Conservation (phyloP, 2,113 vertebrate genomes). For the Castor canadensis region DNA sequence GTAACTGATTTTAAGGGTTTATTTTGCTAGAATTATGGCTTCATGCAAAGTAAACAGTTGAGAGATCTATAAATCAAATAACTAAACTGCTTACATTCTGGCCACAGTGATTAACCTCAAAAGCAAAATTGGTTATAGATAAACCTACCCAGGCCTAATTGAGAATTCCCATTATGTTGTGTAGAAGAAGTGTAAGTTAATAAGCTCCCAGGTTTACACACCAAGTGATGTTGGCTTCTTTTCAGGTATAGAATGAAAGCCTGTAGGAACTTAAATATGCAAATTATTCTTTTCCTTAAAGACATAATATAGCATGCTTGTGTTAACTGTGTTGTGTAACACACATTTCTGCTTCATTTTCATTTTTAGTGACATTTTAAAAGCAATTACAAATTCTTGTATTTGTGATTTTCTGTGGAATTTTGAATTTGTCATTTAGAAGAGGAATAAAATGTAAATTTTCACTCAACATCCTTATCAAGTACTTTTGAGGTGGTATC, state of each 20-base stretch:
- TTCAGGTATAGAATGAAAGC: neutral
- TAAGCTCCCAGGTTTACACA: conserved; percentile 28
- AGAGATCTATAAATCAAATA: conserved; percentile 33
- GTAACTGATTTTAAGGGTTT: conserved; percentile 35
- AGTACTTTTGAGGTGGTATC: conserved; percentile 26
- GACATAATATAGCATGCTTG: neutral
- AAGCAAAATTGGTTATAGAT: conserved; percentile 22
- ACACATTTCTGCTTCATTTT: neutral
- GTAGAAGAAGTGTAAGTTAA: conserved; percentile 6
- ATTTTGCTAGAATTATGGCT: neutral
- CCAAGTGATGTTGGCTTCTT: neutral
- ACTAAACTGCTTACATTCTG: neutral
- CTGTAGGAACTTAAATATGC: neutral
- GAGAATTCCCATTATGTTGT: conserved; percentile 24
- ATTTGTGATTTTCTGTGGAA: neutral
- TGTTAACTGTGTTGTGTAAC: neutral
- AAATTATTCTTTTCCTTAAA: conserved; percentile 1
- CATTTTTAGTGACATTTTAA: conserved; percentile 8
- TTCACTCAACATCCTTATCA: neutral
- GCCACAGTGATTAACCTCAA: neutral
- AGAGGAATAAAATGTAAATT: neutral
- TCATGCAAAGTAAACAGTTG: neutral
- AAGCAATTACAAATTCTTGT: conserved; percentile 1
- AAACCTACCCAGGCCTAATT: conserved; percentile 26
- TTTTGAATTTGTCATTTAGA: conserved; percentile 28